A percentile compares a stretch with the other conserved stretches of the same genome.
These are phyloP conservation scores for Ptychoptera contaminata DNA, from an alignment of 2,888 invertebrate species.

Conservation along the genomic window DNA sequence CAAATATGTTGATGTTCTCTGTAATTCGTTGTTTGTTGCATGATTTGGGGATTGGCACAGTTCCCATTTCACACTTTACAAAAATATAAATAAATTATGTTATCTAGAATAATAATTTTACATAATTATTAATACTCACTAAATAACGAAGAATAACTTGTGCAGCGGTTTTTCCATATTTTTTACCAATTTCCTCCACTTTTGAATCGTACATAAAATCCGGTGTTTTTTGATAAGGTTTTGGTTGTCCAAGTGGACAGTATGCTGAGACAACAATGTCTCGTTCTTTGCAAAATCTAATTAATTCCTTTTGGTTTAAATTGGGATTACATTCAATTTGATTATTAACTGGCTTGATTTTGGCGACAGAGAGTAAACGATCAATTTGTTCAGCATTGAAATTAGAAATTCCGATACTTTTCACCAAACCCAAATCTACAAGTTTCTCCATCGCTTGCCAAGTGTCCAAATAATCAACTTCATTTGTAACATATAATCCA, in stretches of 20 bases:
- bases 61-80: slow-evolving; percentile 31
- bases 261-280: slow-evolving; percentile 53
- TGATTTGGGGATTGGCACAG: slow-evolving; percentile 36
- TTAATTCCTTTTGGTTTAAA: slow-evolving; percentile 50
- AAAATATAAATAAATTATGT: slow-evolving; percentile 40
- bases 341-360: slow-evolving; percentile 47
- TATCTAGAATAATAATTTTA: too few species aligned
- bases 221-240: slow-evolving; percentile 30
- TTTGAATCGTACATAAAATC: slow-evolving; percentile 36
- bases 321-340: slow-evolving; percentile 45
- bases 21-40: slow-evolving; percentile 29
- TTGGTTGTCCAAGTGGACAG: slow-evolving; percentile 53
- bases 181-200: slow-evolving; percentile 37
- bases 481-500: slow-evolving; percentile 32
- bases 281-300: slow-evolving; percentile 46
- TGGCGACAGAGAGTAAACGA: slow-evolving; percentile 44
- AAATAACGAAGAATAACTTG: slow-evolving; percentile 47
- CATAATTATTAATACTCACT: slow-evolving; percentile 31
- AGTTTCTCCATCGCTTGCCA: slow-evolving; percentile 68
- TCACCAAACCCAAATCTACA: slow-evolving; percentile 48
- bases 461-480: slow-evolving; percentile 59
- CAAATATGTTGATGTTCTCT: slow-evolving; percentile 40
- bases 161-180: slow-evolving; percentile 45
- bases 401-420: slow-evolving; percentile 74
- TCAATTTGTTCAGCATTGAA: slow-evolving; percentile 67